Evolutionary conservation across 1,140 invertebrate species (phyloP).

Genomic region (Mylabris phalerata): DNA sequence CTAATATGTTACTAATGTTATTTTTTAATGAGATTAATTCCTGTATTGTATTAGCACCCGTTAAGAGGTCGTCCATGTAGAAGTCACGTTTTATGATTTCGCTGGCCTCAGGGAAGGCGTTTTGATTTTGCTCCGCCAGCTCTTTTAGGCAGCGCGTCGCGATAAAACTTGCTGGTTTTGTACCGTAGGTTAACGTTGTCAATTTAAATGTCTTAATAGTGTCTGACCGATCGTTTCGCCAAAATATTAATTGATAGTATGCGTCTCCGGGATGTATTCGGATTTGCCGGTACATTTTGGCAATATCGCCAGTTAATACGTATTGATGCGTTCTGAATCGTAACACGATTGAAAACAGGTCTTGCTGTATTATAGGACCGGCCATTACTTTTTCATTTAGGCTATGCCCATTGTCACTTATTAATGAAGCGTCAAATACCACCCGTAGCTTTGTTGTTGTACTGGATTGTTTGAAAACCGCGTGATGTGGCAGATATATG

Average conservation of each 20-base stretch:
- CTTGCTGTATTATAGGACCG: slow-evolving; percentile 16
- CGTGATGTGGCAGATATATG: neutral
- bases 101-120: too few relatives aligned
- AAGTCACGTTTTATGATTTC: neutral
- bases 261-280: neutral
- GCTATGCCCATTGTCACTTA: slow-evolving; percentile 18
- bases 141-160: too few relatives aligned
- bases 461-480: too few relatives aligned
- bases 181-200: too few relatives aligned
- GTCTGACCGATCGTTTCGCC: neutral
- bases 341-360: slow-evolving; percentile 1
- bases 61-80: neutral
- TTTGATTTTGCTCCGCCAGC: too few relatives aligned
- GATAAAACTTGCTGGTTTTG: too few relatives aligned
- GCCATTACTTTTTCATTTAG: slow-evolving; percentile 31
- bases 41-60: neutral
- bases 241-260: slow-evolving; percentile 7
- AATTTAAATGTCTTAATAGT: neutral
- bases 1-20: too few relatives aligned
- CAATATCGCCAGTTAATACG: slow-evolving; percentile 20
- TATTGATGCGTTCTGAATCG: slow-evolving; percentile 10
- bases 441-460: slow-evolving; percentile 15
- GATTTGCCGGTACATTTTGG: slow-evolving; percentile 14
- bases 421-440: slow-evolving; percentile 35
- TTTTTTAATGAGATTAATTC: neutral